Evolutionary conservation across 2,888 invertebrate species (phyloP).

Genomic region (Tiphia femorata): DNA sequence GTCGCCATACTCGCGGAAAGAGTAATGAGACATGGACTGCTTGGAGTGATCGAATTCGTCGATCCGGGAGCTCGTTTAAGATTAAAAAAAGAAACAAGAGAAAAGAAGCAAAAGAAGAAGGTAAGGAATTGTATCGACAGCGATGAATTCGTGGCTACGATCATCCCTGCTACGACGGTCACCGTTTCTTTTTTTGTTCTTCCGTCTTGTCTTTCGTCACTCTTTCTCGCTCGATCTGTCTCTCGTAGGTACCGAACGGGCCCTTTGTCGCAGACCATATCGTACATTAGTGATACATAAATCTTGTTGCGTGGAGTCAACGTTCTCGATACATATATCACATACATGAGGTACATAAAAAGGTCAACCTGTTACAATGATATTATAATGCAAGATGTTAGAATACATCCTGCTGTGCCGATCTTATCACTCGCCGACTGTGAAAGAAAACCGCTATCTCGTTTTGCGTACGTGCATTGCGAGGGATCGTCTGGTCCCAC

Average conservation of each 20-base stretch:
- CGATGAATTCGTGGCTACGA: neutral
- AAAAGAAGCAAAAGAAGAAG: conserved; percentile 3
- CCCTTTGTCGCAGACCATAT: conserved; percentile 28
- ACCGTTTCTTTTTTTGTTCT: neutral
- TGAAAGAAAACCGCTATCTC: too few relatives aligned
- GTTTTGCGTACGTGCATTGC: too few relatives aligned
- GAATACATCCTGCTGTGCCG: conserved; percentile 30
- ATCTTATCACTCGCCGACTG: too few relatives aligned
- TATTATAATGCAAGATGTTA: conserved; percentile 16
- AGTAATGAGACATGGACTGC: conserved; percentile 24
- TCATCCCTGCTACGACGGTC: conserved; percentile 7
- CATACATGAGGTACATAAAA: conserved; percentile 30
- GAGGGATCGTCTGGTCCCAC: too few relatives aligned
- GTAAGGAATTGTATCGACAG: too few relatives aligned
- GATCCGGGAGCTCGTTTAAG: conserved; percentile 5
- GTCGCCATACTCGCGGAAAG: conserved; percentile 19
- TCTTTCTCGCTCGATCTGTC: neutral
- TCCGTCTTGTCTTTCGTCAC: conserved; percentile 15
- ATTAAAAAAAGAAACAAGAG: too few relatives aligned
- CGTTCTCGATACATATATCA: conserved; percentile 33
- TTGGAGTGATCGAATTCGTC: conserved; percentile 12
- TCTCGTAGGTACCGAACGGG: too few relatives aligned
- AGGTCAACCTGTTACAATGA: conserved; percentile 10
- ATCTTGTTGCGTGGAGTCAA: conserved; percentile 29
- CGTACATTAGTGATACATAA: conserved; percentile 34